Base-by-base conservation (phyloP, 1,140 invertebrate genomes). In the Trypoxylus dichotomus region DNA sequence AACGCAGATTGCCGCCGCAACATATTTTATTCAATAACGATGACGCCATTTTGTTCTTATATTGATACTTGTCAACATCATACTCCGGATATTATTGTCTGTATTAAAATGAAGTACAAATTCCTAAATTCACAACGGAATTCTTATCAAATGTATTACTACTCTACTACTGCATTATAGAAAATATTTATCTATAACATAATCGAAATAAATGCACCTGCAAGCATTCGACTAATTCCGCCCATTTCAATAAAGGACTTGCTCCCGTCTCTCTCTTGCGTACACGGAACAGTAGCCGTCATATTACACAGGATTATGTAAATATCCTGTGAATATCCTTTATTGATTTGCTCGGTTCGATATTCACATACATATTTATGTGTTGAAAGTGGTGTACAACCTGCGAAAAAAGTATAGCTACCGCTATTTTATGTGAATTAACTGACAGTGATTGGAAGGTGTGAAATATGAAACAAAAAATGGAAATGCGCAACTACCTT, bases 171-270 rank as follows among this genome's bases (percentile, higher is more conserved):
- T 37, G 71, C n/a, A 1, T 73, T 8, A 37, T 24, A 7, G 24
- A 13, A 68, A 29, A 68, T 13, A 73, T 37, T 11, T 37, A 27
- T 73, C 25, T n/a, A n/a, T n/a, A 73, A 37, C 15, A 73, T 37
- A 29, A 73, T 10, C 37, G 8, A 73, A 73, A 73, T 37, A 37
- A 43, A 79, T 79, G 77, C 79, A 80, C 80, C 83, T 83, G 83
- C 83, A 83, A 83, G 80, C 82, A 84, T 84, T 84, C 83, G 83
- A 84, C 82, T 83, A 80, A 73, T 21, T 73, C 37, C 77, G 60
- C 43, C 72, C 72, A 78, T 77, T 60, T 78, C 71, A 78, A 80
- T 73, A 76, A 78, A 80, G 78, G 75, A 47, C 29, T 75, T 75
- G 21, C 24, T 47, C 37, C 71, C 60, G 60, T 63, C 60, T 63